phyloP scores from a whole-genome alignment of 2,797 vertebrate species.

The Steatocranus sp. region DNA sequence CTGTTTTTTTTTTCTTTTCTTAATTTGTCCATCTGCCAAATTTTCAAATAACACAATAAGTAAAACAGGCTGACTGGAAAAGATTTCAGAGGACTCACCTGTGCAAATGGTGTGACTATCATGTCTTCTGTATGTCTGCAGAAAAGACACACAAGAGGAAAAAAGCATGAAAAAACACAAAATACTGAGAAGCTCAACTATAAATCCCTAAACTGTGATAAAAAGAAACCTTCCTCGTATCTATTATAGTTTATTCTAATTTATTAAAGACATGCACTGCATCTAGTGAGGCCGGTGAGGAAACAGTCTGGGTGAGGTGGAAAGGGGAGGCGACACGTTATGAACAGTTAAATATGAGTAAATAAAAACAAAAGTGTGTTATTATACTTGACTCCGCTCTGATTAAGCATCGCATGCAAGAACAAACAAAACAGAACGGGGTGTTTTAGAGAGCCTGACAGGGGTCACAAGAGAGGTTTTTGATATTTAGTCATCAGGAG shows the following conservation, averaged over 20 bases:
- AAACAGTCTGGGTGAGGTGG: conserved; percentile 8
- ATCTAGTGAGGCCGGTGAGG: conserved; percentile 3
- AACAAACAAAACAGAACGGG: conserved; percentile 20
- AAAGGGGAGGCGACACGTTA: not conserved
- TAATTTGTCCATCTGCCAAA: not conserved
- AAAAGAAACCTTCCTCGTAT: not conserved
- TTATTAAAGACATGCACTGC: conserved; percentile 27
- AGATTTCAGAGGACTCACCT: conserved; percentile 74
- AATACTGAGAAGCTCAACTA: not conserved
- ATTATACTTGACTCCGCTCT: conserved; percentile 5
- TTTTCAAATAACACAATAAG: not conserved
- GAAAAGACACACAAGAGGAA: conserved; percentile 5
- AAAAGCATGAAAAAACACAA: not conserved
- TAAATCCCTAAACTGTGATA: not conserved
- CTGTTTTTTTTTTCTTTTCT: not conserved
- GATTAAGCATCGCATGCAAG: conserved; percentile 49
- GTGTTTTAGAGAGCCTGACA: conserved; percentile 13
- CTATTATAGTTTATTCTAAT: not conserved
- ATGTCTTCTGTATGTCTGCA: conserved; percentile 92
- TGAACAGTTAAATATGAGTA: conserved; percentile 5
- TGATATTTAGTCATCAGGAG: conserved; percentile 28
- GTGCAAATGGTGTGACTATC: conserved; percentile 95
- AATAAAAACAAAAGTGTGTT: conserved; percentile 17
- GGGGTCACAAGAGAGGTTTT: conserved; percentile 27
- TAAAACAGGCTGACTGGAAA: not conserved